Percentiles rank a stretch among this genome's conserved stretches.
These are phyloP conservation scores for Meloidogyne floridensis DNA, from an alignment of 1,140 invertebrate species.

Conservation along the genomic window DNA sequence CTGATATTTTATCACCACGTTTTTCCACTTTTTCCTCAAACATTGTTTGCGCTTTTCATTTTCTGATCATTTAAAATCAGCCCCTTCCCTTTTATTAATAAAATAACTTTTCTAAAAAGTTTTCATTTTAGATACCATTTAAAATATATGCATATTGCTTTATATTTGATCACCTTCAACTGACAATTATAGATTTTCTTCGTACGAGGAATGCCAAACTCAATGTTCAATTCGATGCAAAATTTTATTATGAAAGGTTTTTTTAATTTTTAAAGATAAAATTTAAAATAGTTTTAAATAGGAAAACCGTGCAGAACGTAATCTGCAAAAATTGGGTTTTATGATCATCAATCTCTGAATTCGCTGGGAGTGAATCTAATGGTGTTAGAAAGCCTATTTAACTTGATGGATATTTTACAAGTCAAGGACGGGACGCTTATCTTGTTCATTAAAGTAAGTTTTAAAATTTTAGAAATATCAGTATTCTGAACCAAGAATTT, in stretches of 20 bases:
- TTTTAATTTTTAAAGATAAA: conserved; percentile 51
- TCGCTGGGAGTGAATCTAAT: conserved; percentile 85
- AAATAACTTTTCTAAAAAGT: not conserved
- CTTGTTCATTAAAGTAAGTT: conserved; percentile 67
- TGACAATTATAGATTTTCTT: conserved; percentile 13
- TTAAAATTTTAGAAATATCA: too few relatives aligned
- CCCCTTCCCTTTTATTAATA: not conserved
- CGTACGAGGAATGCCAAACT: conserved; percentile 38
- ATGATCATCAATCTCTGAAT: conserved; percentile 92
- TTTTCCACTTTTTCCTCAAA: not conserved
- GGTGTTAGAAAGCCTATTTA: conserved; percentile 77
- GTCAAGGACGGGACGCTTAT: conserved; percentile 88
- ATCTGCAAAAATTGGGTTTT: conserved; percentile 93
- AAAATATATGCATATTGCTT: not conserved
- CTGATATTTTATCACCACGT: not conserved
- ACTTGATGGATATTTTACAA: conserved; percentile 83
- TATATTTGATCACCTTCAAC: not conserved
- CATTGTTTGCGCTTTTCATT: not conserved
- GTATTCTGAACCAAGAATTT: too few relatives aligned
- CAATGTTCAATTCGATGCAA: conserved; percentile 67
- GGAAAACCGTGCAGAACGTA: conserved; percentile 82
- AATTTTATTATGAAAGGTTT: conserved; percentile 91
- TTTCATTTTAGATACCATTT: not conserved
- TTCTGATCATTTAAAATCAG: not conserved
- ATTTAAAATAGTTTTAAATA: conserved; percentile 58